Conservation (phyloP, 1,140 invertebrate genomes). For the Condylostylus longicornis region DNA sequence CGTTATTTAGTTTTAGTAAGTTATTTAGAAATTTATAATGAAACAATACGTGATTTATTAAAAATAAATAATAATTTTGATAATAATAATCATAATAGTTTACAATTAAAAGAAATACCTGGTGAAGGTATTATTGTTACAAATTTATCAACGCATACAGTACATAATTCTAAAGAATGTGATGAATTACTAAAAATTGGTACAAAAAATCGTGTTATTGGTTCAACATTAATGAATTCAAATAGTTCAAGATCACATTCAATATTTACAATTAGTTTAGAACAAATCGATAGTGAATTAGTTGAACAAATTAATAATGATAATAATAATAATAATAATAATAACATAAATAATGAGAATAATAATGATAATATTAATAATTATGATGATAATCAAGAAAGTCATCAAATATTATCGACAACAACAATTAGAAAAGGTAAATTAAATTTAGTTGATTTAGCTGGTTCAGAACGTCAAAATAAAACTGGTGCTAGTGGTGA, state of each 20-base stretch:
- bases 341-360: no score
- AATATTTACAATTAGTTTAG: conserved; percentile 80
- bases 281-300: conserved; percentile 48
- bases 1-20: conserved; percentile 82
- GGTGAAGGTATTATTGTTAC: conserved; percentile 70
- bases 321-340: no score
- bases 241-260: conserved; percentile 77
- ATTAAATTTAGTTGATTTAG: conserved; percentile 70
- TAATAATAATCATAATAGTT: conserved; percentile 11
- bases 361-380: no score
- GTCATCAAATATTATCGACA: conserved; percentile 29
- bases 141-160: conserved; percentile 34
- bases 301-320: conserved; percentile 13
- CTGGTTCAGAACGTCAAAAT: conserved; percentile 73
- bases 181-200: conserved; percentile 59
- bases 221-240: conserved; percentile 86
- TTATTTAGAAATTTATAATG: conserved; percentile 89
- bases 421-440: conserved; percentile 56
- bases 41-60: conserved; percentile 66
- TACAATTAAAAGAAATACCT: conserved; percentile 67
- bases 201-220: conserved; percentile 64
- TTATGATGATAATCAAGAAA: no score
- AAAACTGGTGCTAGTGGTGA: conserved; percentile 82
- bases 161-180: conserved; percentile 50
- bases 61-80: conserved; percentile 13